Percentiles rank a stretch among this genome's conserved stretches.
Evolutionary conservation across 2,797 vertebrate species (phyloP).

Genomic region (Phataginus tricuspis): DNA sequence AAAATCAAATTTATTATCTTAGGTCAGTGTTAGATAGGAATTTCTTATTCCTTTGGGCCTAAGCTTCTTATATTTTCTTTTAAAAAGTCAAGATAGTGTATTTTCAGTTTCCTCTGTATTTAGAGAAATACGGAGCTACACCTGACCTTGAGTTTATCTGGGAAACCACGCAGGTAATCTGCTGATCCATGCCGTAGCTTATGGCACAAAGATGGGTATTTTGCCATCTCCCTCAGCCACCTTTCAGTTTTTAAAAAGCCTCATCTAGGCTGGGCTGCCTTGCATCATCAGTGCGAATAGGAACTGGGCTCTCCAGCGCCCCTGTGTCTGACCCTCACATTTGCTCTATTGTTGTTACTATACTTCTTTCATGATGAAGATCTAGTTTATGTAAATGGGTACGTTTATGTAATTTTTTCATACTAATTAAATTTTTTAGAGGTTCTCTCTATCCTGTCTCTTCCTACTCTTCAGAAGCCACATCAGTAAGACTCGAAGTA

Average conservation of each 20-base stretch:
- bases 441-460: background rate
- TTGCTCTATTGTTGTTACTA: background rate
- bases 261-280: background rate
- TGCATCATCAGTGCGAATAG: background rate
- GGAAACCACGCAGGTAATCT: background rate
- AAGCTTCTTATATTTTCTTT: constrained; percentile 46
- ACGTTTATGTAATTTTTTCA: background rate
- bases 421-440: background rate
- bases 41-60: background rate
- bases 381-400: background rate
- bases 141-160: background rate
- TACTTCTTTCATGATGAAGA: background rate
- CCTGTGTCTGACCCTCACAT: background rate
- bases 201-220: background rate
- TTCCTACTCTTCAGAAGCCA: constrained; percentile 24
- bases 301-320: background rate
- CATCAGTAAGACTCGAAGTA: background rate
- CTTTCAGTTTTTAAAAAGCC: background rate
- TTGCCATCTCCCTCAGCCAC: background rate
- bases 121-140: background rate
- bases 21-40: background rate
- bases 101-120: background rate
- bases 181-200: background rate
- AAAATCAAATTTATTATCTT: constrained; percentile 42
- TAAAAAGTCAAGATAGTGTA: background rate